Evolutionary conservation across 2,113 vertebrate genomes (phyloP).

Genomic region (Paraplagusia blochii): DNA sequence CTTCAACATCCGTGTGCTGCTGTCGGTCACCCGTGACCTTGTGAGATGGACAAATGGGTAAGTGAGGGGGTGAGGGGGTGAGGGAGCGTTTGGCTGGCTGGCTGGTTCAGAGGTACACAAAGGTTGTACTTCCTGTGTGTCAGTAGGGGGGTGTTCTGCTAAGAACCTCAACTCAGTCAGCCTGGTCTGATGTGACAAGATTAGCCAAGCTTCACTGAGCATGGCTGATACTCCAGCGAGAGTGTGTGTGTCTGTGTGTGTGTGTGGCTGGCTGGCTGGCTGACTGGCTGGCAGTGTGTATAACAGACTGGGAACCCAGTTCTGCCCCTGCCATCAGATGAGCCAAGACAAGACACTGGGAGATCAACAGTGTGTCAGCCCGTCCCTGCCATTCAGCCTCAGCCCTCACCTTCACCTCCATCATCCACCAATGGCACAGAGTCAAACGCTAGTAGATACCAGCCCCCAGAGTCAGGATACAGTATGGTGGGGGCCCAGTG

Average conservation of each 20-base stretch:
- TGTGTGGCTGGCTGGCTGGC: too few species aligned
- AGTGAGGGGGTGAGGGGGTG: slow-evolving; percentile 6
- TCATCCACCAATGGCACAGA: slow-evolving; percentile 29
- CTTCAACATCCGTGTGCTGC: slow-evolving; percentile 34
- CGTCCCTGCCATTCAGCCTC: slow-evolving; percentile 57
- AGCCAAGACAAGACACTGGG: slow-evolving; percentile 66
- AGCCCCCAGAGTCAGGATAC: slow-evolving; percentile 64
- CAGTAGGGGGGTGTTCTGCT: slow-evolving; percentile 18
- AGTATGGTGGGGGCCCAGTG: slow-evolving; percentile 42
- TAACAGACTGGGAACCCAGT: slow-evolving; percentile 61
- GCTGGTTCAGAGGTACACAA: slow-evolving; percentile 50
- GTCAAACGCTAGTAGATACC: slow-evolving; percentile 40
- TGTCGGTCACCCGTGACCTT: slow-evolving; percentile 57
- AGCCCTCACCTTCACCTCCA: slow-evolving; percentile 47
- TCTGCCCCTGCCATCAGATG: slow-evolving; percentile 70
- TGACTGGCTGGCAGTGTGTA: slow-evolving; percentile 36
- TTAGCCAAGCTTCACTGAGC: slow-evolving; percentile 79
- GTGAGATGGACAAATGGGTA: slow-evolving; percentile 57
- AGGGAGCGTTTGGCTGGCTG: slow-evolving; percentile 41
- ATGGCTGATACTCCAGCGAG: slow-evolving; percentile 65
- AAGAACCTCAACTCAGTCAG: slow-evolving; percentile 69
- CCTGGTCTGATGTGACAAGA: slow-evolving; percentile 77
- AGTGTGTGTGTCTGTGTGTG: slow-evolving; percentile 37
- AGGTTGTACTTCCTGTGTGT: slow-evolving; percentile 12
- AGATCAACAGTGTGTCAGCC: slow-evolving; percentile 67